Percentiles rank a stretch among this genome's conserved stretches.
These are phyloP conservation scores for Listronotus oregonensis DNA, from an alignment of 1,140 invertebrate genomes.

Conservation along the genomic window DNA sequence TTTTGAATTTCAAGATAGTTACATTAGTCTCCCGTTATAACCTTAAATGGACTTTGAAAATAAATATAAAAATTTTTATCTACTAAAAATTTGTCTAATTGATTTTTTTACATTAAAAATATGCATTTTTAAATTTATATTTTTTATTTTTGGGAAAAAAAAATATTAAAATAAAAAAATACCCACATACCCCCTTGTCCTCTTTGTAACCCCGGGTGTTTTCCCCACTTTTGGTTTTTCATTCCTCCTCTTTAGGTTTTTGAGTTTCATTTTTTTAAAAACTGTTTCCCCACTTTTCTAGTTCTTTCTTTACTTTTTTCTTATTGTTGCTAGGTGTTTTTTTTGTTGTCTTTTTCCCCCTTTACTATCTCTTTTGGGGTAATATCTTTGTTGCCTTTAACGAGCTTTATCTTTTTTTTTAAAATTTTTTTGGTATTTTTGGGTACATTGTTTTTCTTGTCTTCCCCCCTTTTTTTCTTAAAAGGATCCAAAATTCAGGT, in stretches of 20 bases:
- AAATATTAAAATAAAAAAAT: too few species aligned
- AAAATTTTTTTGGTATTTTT: slow-evolving; percentile 48
- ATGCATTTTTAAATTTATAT: too few species aligned
- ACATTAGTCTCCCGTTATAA: too few species aligned
- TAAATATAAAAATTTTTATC: too few species aligned
- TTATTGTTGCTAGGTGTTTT: slow-evolving; percentile 38
- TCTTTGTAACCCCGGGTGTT: slow-evolving; percentile 49
- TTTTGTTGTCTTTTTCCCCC: slow-evolving; percentile 47
- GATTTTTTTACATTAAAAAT: too few species aligned
- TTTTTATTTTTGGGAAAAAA: too few species aligned
- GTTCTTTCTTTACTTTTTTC: slow-evolving; percentile 51
- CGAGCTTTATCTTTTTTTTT: slow-evolving; percentile 58
- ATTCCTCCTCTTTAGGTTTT: slow-evolving; percentile 47
- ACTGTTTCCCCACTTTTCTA: slow-evolving; percentile 45
- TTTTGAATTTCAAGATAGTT: too few species aligned
- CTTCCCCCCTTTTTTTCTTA: slow-evolving; percentile 63
- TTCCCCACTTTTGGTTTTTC: slow-evolving; percentile 48
- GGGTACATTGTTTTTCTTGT: slow-evolving; percentile 57
- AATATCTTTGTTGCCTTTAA: slow-evolving; percentile 42
- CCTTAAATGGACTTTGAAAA: too few species aligned
- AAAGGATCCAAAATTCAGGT: slow-evolving; percentile 69
- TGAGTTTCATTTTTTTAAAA: slow-evolving; percentile 45
- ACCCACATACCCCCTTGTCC: slow-evolving; percentile 47
- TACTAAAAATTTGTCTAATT: too few species aligned
- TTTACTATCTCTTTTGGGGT: slow-evolving; percentile 48